These are phyloP conservation scores for Parambassis ranga DNA, from an alignment of 2,797 vertebrate species.

Conservation along the genomic window DNA sequence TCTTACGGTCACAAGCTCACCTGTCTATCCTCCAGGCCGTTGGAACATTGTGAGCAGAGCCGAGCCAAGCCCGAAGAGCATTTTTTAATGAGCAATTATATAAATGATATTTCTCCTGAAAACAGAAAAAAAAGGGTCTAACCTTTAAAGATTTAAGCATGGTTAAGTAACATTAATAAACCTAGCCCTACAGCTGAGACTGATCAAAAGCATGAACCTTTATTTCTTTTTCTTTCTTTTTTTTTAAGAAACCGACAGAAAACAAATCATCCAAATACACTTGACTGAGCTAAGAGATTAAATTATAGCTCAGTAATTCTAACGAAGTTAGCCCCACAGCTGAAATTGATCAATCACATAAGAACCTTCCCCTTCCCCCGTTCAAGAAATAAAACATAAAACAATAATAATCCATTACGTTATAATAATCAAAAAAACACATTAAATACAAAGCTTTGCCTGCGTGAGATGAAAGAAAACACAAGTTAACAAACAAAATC, in stretches of 20 bases:
- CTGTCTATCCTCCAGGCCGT: conserved; percentile 20
- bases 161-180: conserved; percentile 20
- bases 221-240: too few species aligned
- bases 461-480: conserved; percentile 2
- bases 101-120: conserved; percentile 17
- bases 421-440: conserved; percentile 17
- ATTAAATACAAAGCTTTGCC: conserved; percentile 5
- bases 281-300: conserved; percentile 28
- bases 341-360: conserved; percentile 35
- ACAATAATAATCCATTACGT: conserved; percentile 42
- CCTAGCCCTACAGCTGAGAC: conserved; percentile 4
- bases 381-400: conserved; percentile 29
- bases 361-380: conserved; percentile 12
- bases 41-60: conserved; percentile 8
- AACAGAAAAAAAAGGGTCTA: neutral
- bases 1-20: conserved; percentile 22
- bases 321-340: conserved; percentile 31
- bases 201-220: conserved; percentile 27
- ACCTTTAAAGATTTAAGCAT: conserved; percentile 1
- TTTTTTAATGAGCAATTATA: conserved; percentile 30
- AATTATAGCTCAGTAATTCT: conserved; percentile 27
- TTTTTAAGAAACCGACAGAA: conserved; percentile 9
- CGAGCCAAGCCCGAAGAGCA: conserved; percentile 10
- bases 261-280: conserved; percentile 13
- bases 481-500: conserved; percentile 2